Base-by-base conservation (phyloP, 2,113 vertebrate species). In the Haliaeetus leucogaster region DNA sequence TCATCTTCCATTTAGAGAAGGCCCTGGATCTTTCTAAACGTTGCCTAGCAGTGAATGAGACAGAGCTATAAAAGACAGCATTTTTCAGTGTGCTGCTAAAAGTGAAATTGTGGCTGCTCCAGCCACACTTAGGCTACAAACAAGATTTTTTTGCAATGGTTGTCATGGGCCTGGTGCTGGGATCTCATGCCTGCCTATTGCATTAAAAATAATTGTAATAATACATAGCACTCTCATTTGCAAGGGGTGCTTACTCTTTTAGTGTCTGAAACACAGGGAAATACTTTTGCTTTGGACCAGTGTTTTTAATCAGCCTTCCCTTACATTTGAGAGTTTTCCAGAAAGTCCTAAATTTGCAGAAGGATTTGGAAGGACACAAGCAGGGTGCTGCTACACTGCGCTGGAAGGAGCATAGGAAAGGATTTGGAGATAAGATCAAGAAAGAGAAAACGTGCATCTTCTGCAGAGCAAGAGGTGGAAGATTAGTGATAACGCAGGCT, bases 21-120 rank as follows among this genome's bases (percentile, higher is more conserved):
- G 81, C 81, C 96, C 93, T 95, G 84, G 81, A 95, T 96, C 93
- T 95, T 94, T 93, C 94, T 76, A 53, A 95, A 96, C 18, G 84
- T 95, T 95, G 94, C 94, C 87, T 95, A 94, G 89, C 96, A 96
- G 87, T 94, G 74, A 71, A 93, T 72, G 63, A 94, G 82, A 62
- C 79, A 55, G 84, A 90, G 70, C 81, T 93, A 25, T 77, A 85
- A 94, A 79, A 89, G 42, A 72, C 65, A 82, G 71, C 62, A 45
- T 82, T 91, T 95, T 95, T 72, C 82, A 68, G 85, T 45, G 50
- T 62, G 48, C 82, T 0, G 0, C 87, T 95, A 12, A 67, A 89
- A 94, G 47, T 61, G 58, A 80, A 79, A 90, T 38, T 85, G 82
- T 82, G 62, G 62, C 77, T 94, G 62, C 65, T 79, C 16, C 73